These are phyloP conservation scores for Heliconius charithonia DNA, from an alignment of 2,888 invertebrate species.

Conservation along the genomic window DNA sequence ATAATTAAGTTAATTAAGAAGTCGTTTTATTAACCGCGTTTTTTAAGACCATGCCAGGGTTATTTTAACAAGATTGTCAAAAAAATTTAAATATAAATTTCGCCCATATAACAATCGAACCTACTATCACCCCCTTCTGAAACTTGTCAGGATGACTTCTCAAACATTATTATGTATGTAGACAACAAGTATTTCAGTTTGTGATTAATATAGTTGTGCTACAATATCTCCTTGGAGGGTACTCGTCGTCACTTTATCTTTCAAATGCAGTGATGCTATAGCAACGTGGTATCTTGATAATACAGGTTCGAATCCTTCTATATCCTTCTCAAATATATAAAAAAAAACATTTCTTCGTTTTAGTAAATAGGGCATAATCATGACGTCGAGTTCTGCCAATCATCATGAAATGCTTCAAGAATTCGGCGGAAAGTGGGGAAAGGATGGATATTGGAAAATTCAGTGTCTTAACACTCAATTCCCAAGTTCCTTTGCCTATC, in stretches of 20 bases:
- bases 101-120: no score
- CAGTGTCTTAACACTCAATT: neutral
- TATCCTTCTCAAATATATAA: no score
- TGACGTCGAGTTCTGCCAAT: neutral
- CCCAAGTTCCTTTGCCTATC: neutral
- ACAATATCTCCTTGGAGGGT: conserved; percentile 39
- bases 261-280: conserved; percentile 52
- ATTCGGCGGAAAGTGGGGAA: neutral
- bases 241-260: conserved; percentile 55
- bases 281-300: conserved; percentile 46
- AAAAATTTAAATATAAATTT: no score
- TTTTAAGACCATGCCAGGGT: no score
- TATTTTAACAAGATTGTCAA: no score
- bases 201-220: conserved; percentile 45
- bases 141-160: neutral
- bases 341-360: neutral
- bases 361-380: neutral
- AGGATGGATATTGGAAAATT: neutral
- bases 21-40: no score
- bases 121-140: no score
- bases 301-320: conserved; percentile 38
- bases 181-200: conserved; percentile 30
- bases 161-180: conserved; percentile 7
- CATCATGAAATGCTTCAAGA: neutral
- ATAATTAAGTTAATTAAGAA: no score